Evolutionary conservation across 2,113 vertebrate species (phyloP), one percentile per base, ranked within the genome.

Genomic region (Willisornis vidua): DNA sequence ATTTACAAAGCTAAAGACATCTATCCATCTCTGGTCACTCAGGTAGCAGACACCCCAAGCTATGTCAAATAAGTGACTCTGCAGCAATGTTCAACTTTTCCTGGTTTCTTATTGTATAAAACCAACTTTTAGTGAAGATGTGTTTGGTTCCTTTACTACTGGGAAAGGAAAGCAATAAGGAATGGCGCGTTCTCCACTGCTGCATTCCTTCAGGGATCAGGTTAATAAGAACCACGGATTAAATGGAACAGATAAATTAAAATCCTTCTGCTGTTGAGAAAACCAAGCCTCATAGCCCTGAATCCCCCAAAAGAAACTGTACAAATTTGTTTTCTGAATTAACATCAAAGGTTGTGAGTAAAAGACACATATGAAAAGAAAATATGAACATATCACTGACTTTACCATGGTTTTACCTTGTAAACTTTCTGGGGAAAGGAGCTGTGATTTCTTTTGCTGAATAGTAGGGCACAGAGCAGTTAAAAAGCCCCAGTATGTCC

Each of bases 181-280:
- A 81, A 79, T 6, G 65, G 55, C 35, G 63, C 31, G 18, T 67
- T 73, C 79, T 58, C 15, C 6, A 93, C 83, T 90, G 85, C 83
- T 74, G 79, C 72, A 43, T 49, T 65, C 85, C 87, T 88, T 88
- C 67, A 90, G 91, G 93, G 89, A 95, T 65, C 85, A 75, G 71
- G 75, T 95, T 95, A 88, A 77, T 91, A 89, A 74, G 65, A 90
- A 72, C 22, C 63, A 90, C 3, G 6, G 78, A 93, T 81, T 96
- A 95, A 94, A 96, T 63, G 57, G 83, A 93, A 95, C 37, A 94
- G 89, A 88, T 57, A 90, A 97, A 93, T 78, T 39, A 96, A 96
- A 95, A 94, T 86, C 79, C 90, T 92, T 61, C 92, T 88, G 87
- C 96, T 92, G 57, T 37, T 85, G 87, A 94, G 89, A 96, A 97